Evolutionary conservation across 2,797 vertebrate species (phyloP).

Genomic region (Caiman crocodilus): DNA sequence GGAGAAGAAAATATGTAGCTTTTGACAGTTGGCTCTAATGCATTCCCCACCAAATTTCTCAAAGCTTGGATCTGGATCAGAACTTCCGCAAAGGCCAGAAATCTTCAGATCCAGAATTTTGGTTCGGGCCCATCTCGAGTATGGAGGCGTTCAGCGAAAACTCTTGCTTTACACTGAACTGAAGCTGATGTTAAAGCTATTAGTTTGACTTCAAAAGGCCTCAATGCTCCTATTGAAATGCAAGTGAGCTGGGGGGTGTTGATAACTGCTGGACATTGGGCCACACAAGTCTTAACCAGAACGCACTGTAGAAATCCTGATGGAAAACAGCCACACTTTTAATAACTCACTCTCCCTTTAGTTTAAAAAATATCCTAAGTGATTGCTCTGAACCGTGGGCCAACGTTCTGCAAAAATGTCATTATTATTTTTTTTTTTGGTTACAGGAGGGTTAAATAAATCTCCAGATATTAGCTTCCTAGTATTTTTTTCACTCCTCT

Average conservation of each 20-base stretch:
- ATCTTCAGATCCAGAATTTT: not conserved
- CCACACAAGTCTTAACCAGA: not conserved
- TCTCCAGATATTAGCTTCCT: slow-evolving; percentile 17
- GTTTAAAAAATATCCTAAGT: slow-evolving; percentile 44
- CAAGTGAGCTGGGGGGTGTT: slow-evolving; percentile 7
- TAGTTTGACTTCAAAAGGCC: not conserved
- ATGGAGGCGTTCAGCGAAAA: not conserved
- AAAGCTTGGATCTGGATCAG: not conserved
- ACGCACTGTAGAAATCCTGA: slow-evolving; percentile 30
- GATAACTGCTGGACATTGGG: slow-evolving; percentile 15
- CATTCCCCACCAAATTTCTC: not conserved
- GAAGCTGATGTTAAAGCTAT: not conserved
- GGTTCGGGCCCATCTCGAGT: slow-evolving; percentile 9
- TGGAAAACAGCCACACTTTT: slow-evolving; percentile 63
- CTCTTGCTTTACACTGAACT: not conserved
- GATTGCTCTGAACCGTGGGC: not conserved
- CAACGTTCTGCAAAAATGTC: slow-evolving; percentile 18
- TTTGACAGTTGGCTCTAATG: not conserved
- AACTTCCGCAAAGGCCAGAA: slow-evolving; percentile 22
- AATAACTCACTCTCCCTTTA: slow-evolving; percentile 45
- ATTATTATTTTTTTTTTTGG: slow-evolving; percentile 43
- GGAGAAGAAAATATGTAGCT: slow-evolving; percentile 33
- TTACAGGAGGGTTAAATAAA: slow-evolving; percentile 5
- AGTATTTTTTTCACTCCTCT: slow-evolving; percentile 46
- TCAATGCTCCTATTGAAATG: not conserved